phyloP scores from a whole-genome alignment of 35 echinoderm and acorn worm species.

The Ptychodera flava region DNA sequence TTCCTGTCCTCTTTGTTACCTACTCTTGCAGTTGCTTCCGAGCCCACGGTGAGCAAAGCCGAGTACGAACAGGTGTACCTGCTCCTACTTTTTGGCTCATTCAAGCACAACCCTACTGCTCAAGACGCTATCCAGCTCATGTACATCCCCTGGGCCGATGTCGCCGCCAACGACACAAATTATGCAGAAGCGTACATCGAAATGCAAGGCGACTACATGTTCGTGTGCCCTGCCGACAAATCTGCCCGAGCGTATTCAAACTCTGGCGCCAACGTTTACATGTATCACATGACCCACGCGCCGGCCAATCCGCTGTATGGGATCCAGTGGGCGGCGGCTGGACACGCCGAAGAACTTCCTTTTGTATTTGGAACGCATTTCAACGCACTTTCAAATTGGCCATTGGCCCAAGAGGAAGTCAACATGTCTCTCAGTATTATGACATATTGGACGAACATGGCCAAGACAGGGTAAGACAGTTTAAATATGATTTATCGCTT shows the following conservation, averaged over 20 bases:
- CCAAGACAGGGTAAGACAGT: no score
- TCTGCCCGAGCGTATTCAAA: background rate
- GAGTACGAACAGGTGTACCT: background rate
- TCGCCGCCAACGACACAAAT: background rate
- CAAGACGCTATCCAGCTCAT: background rate
- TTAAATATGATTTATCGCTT: no score
- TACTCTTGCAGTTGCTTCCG: background rate
- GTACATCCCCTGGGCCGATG: background rate
- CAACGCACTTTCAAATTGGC: no score
- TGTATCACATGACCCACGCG: constrained; percentile 17
- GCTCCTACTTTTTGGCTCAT: background rate
- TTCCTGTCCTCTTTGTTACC: background rate
- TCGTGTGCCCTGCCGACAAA: background rate
- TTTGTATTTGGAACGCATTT: constrained; percentile 1
- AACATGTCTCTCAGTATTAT: no score
- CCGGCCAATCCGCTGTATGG: background rate
- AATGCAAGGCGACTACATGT: background rate
- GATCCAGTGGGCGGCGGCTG: background rate
- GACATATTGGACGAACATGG: no score
- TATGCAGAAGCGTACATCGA: background rate
- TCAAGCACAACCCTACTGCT: background rate
- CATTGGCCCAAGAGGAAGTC: no score
- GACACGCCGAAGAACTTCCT: background rate
- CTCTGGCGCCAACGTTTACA: background rate
- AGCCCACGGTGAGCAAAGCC: background rate